phyloP scores from a whole-genome alignment of 2,113 vertebrate species.

The Rattus norvegicus region DNA sequence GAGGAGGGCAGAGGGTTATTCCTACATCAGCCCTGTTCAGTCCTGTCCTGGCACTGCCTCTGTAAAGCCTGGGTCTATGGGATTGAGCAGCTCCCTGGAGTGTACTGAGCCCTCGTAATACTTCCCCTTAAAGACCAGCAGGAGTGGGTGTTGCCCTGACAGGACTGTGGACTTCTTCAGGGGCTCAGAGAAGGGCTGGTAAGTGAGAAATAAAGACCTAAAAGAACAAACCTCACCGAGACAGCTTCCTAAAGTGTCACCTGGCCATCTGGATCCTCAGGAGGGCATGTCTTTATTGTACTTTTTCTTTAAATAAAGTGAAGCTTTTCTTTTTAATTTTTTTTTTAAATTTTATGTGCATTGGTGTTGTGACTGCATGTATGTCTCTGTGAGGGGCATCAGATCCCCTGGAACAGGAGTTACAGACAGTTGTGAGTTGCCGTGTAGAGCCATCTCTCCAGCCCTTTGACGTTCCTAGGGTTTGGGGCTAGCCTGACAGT shows the following conservation, averaged over 20 bases:
- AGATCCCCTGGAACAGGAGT: too few relatives aligned
- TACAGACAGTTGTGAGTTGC: too few relatives aligned
- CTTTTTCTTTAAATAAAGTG: slow-evolving; percentile 36
- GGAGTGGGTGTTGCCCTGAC: not conserved
- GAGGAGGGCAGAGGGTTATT: not conserved
- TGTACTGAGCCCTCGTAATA: accelerated
- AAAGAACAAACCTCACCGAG: not conserved
- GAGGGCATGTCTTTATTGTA: not conserved
- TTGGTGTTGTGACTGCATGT: too few relatives aligned
- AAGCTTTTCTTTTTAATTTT: not conserved
- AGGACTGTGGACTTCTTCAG: not conserved
- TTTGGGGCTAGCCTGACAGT: not conserved
- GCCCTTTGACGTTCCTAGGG: not conserved
- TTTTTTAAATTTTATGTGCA: too few relatives aligned
- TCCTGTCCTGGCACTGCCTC: not conserved
- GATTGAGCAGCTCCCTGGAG: not conserved
- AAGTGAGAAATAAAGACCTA: not conserved
- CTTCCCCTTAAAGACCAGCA: not conserved
- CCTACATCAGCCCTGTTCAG: not conserved
- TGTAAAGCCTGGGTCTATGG: not conserved
- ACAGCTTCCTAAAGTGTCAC: not conserved
- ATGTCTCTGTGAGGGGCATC: too few relatives aligned
- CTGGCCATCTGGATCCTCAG: not conserved
- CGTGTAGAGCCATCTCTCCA: too few relatives aligned
- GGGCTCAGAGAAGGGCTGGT: not conserved